phyloP scores from a whole-genome alignment of 2,113 vertebrate genomes.

The Apteryx owenii region DNA sequence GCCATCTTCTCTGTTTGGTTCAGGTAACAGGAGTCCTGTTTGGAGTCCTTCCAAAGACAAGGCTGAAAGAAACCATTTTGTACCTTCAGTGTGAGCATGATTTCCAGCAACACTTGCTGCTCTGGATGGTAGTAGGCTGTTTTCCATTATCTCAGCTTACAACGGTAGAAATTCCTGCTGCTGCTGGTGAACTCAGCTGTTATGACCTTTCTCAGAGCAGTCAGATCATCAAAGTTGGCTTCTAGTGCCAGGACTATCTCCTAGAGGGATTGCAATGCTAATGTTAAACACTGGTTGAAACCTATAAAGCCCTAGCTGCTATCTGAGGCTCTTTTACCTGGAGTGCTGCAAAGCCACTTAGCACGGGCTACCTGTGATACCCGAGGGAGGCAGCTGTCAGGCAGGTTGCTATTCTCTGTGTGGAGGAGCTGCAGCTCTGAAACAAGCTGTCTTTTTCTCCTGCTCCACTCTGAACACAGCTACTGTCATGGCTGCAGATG shows the following conservation, averaged over 20 bases:
- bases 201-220: neutral
- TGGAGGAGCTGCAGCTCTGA: neutral
- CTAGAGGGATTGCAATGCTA: neutral
- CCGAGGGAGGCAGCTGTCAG: neutral
- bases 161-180: neutral
- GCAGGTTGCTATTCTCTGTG: too few relatives aligned
- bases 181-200: accelerated
- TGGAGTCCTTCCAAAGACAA: neutral
- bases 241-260: neutral
- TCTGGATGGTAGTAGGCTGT: neutral
- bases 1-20: neutral
- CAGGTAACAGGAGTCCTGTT: neutral
- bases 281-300: neutral
- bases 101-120: neutral
- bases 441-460: accelerated
- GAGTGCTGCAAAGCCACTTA: too few relatives aligned
- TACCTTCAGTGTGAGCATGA: accelerated
- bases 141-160: neutral
- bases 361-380: accelerated
- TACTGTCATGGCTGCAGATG: neutral
- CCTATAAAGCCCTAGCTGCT: neutral
- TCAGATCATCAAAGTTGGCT: neutral
- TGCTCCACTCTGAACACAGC: neutral
- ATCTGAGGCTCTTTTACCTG: neutral
- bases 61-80: neutral